Evolutionary conservation across 2,797 vertebrate genomes (phyloP), one percentile per base, ranked within the genome.

Genomic region (Microcaecilia unicolor): DNA sequence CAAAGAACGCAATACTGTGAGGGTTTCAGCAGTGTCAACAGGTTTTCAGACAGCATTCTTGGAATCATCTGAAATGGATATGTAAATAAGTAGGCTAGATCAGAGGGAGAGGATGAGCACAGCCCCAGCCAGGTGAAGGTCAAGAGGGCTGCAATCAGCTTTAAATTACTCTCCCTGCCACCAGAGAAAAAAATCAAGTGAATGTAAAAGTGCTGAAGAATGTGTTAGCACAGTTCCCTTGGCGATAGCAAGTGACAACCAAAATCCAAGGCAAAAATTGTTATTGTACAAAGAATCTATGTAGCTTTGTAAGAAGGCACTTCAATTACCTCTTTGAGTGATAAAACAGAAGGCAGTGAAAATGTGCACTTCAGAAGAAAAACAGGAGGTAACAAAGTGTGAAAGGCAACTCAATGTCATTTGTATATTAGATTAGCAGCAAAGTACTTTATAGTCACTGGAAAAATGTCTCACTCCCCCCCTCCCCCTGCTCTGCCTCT

Each of bases 41-140:
- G 54, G 41, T 62, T 76, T 77, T 68, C 62, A 75, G 71, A 70
- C 40, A 67, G 45, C n/a, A n/a, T 51, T 48, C 36, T 41, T 46
- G 71, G 74, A 67, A 74, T 60, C 11, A 64, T 54, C 72, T 67
- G 51, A 67, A 70, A 63, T 55, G 68, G 61, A 66, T 73, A 82
- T 75, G 78, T 76, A 78, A 83, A 85, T 80, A 75, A 79, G 69
- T 65, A 78, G 64, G 61, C 59, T 55, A 67, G 82, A 80, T 84
- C 74, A 69, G 76, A 85, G 78, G 78, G 72, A 67, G n/a, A n/a
- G 74, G 78, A 80, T 78, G 64, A 54, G 68, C 39, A 62, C 46
- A 65, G 60, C 48, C 72, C 78, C 75, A 79, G 64, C 62, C 44
- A 65, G 72, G 61, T 55, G 52, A 57, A 67, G 62, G 78, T 89